Base-by-base conservation (phyloP, 2,797 vertebrate species). In the Acrossocheilus fasciatus region DNA sequence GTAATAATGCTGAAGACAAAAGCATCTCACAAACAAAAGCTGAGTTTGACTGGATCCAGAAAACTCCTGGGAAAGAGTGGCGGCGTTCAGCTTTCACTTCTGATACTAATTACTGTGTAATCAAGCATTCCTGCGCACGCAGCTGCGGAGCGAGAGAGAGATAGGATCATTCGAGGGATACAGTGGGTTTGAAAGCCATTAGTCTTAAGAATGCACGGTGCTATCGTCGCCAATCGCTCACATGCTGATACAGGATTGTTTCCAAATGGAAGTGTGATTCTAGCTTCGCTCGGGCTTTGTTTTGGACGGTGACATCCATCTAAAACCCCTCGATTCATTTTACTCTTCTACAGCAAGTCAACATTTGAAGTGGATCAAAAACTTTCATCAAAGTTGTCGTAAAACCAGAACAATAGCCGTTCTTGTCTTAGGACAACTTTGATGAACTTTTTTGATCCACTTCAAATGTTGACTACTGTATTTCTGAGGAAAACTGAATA, bases 251-350 rank as follows among this genome's bases (percentile, higher is more conserved):
- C 88, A 85, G 89, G 93, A 94, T 93, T 90, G 87, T 86, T 94
- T 95, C 92, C 94, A 95, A 94, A 95, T 93, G 94, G 87, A 87
- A 5, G 86, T 86, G 82, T 83, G 86, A 85, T 90, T 92, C 90
- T 68, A 87, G 73, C 52, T 36, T 41, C 23, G 5, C 91, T 88
- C 89, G 81, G 87, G 90, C 87, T 82, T 73, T 84, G 66, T 85
- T 90, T 74, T 43, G 82, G 89, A 91, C 92, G 17, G 30, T 14
- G 36, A 41, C 36, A 92, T 91, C 86, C 87, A 4, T n/a, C 57
- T 59, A 59, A 11, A n/a, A 6, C 59, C 2, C 62, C 62, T 64
- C 62, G 6, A 4, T 5, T 26, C 2, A 62, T 62, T 68, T 68
- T 0, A 68, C 6, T 68, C 66, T 17, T 18, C 17, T 69, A 39